Conservation (phyloP, 2,888 invertebrate genomes). For the Clostera curtula region DNA sequence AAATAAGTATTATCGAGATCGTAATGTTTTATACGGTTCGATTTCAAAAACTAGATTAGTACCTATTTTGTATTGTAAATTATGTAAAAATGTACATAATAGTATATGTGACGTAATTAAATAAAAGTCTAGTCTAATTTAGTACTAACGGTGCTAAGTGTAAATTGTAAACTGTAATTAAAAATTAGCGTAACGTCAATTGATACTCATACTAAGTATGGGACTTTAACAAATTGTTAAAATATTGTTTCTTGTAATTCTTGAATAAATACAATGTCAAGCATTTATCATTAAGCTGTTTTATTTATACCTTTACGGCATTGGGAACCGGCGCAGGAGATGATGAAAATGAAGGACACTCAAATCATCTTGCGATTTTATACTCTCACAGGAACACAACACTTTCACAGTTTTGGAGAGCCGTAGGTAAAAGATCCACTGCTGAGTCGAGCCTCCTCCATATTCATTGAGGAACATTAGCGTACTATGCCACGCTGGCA, state of each 20-base stretch:
- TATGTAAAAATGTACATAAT: constrained; percentile 51
- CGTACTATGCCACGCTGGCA: no score
- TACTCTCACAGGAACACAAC: no score
- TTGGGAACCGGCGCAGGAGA: no score
- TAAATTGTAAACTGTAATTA: constrained; percentile 40
- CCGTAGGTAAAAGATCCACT: no score
- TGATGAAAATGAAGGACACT: no score
- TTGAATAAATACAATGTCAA: constrained; percentile 68
- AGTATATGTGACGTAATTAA: constrained; percentile 36
- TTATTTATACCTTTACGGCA: no score
- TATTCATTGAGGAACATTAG: no score
- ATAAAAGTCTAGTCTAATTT: constrained; percentile 67
- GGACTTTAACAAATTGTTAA: constrained; percentile 51
- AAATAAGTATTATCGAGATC: no score
- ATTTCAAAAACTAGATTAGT: constrained; percentile 14
- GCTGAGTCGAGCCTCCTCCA: no score
- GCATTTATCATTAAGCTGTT: constrained; percentile 55
- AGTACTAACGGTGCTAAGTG: constrained; percentile 73
- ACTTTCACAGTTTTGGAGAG: no score
- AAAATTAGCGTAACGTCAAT: constrained; percentile 49
- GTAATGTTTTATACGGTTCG: constrained; percentile 21
- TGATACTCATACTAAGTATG: constrained; percentile 58
- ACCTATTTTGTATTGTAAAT: constrained; percentile 17
- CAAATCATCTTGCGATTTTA: no score
- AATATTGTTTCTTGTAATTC: constrained; percentile 69